Evolutionary conservation across 2,797 vertebrate genomes (phyloP), one percentile per base, ranked within the genome.

Genomic region (Pelodytes ibericus): DNA sequence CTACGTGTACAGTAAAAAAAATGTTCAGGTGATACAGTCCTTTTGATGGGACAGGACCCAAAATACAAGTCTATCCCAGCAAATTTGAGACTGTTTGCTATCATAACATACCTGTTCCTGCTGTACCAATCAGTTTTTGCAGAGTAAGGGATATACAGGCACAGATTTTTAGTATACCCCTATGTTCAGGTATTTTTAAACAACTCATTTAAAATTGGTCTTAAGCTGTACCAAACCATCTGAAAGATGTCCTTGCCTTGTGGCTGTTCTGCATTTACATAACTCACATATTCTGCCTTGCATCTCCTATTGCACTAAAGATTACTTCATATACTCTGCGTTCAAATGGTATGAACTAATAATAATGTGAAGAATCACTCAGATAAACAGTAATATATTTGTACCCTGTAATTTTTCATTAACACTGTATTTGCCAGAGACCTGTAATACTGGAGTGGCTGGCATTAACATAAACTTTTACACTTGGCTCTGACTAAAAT

Each of bases 291-390:
- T 44, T 68, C 69, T 62, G 76, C 63, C 76, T 72, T 78, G 75
- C 61, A 39, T 72, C 70, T 73, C 76, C 63, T 73, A 72, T 78
- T 78, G 76, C 76, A 78, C 76, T 78, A 78, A 78, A 62, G 44
- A 67, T 62, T 72, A 22, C 76, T 56, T 68, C 63, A 72, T 53
- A 44, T 62, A 31, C 72, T 62, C 36, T 68, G 13, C 41, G 61
- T 33, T 75, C 30, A 78, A 72, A 78, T 78, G n/a, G n/a, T n/a
- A 73, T 39, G 30, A 61, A 78, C 70, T 78, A 72, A 73, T 66
- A 71, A 68, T 26, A 63, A 68, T 78, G 64, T 73, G 59, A 72
- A 59, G 41, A 49, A 57, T 8, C 68, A 64, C 29, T 31, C 60
- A 77, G 53, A 77, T 13, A 65, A 49, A 41, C 61, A 57, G 41